Evolutionary conservation across 1,140 invertebrate species (phyloP).

Genomic region (fruit fly (Drosophila melanogaster)): Release_6_plus_ISO1_MT NC_004354.4:13999001-13999500

Average conservation of each 20-base stretch:
- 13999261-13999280: not conserved
- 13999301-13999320: conserved; percentile 1
- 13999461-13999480: conserved; percentile 5
- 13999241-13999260: not conserved
- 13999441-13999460: conserved; percentile 28
- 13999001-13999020: conserved; percentile 20
- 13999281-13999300: not conserved
- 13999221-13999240: not conserved
- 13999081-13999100: conserved; percentile 21
- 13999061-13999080: conserved; percentile 6
- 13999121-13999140: conserved; percentile 28
- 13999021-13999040: conserved; percentile 1
- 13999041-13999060: conserved; percentile 16
- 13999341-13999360: conserved; percentile 45
- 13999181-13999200: not conserved
- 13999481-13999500: conserved; percentile 1
- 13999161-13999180: not conserved
- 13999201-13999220: not conserved
- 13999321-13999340: conserved; percentile 27
- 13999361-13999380: conserved; percentile 15
- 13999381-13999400: conserved; percentile 9
- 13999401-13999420: conserved; percentile 15
- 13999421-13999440: conserved; percentile 47
- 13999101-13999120: conserved; percentile 27
- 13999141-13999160: conserved; percentile 13